Evolutionary conservation across 2,797 vertebrate genomes (phyloP).

Genomic region (Diceros bicornis): DNA sequence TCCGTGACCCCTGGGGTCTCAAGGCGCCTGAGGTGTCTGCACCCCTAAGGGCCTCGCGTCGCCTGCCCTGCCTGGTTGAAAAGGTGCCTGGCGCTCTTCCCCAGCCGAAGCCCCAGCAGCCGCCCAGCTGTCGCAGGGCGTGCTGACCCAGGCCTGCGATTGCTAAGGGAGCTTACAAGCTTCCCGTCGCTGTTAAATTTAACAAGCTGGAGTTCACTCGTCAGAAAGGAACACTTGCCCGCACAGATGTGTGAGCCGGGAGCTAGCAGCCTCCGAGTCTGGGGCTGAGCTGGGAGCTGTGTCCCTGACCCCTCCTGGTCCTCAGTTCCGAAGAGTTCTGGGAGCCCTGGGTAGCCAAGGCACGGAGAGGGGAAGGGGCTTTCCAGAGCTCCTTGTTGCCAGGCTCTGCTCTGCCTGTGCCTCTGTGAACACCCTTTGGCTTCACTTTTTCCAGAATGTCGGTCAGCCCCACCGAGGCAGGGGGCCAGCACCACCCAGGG

Average conservation of each 20-base stretch:
- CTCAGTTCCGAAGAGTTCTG: background rate
- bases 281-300: background rate
- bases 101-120: background rate
- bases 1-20: fast-evolving
- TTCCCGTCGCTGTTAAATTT: constrained; percentile 58
- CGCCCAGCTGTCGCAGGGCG: background rate
- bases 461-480: background rate
- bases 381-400: background rate
- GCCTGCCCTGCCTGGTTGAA: fast-evolving
- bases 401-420: background rate
- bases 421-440: background rate
- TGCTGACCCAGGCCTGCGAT: background rate
- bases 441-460: background rate
- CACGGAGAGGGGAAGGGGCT: background rate
- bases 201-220: constrained; percentile 8
- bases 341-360: background rate
- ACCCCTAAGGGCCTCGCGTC: fast-evolving
- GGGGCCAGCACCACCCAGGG: background rate
- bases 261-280: fast-evolving
- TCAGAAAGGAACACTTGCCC: background rate
- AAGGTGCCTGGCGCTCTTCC: background rate
- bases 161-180: background rate
- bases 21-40: fast-evolving
- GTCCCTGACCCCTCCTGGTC: fast-evolving
- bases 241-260: background rate